phyloP scores from a whole-genome alignment of 2,113 vertebrate species.

The Brachypodius melanocephalos region DNA sequence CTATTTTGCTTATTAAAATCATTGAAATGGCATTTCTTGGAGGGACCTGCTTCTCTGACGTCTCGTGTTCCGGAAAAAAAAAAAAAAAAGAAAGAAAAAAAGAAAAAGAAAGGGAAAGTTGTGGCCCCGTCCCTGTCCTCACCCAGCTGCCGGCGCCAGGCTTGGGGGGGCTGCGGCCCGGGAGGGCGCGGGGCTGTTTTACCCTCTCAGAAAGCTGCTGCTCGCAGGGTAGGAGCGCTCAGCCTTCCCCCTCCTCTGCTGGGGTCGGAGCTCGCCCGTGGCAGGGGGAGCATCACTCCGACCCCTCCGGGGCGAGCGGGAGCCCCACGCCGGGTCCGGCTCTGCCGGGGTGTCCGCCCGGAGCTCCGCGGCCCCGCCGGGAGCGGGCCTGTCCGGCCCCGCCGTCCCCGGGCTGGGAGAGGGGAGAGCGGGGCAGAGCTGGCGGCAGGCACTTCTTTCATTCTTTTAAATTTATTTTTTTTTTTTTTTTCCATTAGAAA shows the following conservation, averaged over 20 bases:
- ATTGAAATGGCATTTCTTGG: slow-evolving; percentile 93
- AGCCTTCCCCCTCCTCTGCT: neutral
- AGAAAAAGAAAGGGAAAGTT: neutral
- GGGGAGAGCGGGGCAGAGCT: neutral
- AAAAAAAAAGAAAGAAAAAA: neutral
- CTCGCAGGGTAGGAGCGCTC: neutral
- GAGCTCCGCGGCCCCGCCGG: neutral
- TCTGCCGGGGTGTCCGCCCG: neutral
- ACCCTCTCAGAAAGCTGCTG: neutral
- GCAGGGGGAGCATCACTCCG: neutral
- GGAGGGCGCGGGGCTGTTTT: neutral
- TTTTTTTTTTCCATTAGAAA: neutral
- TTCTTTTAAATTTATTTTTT: too few relatives aligned
- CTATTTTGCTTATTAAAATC: slow-evolving; percentile 99
- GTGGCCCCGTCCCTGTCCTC: neutral
- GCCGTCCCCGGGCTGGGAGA: neutral
- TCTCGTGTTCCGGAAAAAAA: slow-evolving; percentile 4
- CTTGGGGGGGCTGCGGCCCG: neutral
- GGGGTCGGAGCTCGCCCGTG: neutral
- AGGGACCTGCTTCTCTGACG: slow-evolving; percentile 62
- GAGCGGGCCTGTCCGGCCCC: neutral
- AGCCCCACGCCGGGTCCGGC: neutral
- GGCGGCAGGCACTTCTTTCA: neutral
- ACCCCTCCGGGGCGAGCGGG: neutral
- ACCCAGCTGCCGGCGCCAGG: neutral